A percentile compares a stretch with the other conserved stretches of the same genome.
phyloP scores from a whole-genome alignment of 2,888 invertebrate species.

The Oscheius myriophilus region DNA sequence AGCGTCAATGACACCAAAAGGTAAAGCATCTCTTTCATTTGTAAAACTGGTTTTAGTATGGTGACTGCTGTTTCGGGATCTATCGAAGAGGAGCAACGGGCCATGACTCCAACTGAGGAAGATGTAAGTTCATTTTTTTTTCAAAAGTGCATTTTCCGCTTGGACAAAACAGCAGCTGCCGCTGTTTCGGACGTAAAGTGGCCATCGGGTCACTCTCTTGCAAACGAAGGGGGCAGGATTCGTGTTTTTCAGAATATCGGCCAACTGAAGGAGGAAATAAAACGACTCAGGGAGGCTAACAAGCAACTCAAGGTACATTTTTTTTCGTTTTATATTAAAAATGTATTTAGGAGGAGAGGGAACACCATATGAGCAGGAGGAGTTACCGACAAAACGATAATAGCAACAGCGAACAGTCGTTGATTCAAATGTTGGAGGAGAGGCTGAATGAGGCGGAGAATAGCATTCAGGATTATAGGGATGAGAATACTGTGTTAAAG shows the following conservation, averaged over 20 bases:
- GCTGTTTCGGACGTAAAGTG: constrained; percentile 15
- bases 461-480: constrained; percentile 72
- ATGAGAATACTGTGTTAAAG: constrained; percentile 82
- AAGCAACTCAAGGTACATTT: constrained; percentile 51
- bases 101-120: constrained; percentile 65
- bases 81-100: constrained; percentile 60
- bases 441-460: constrained; percentile 61
- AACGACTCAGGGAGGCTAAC: constrained; percentile 58
- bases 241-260: constrained; percentile 11
- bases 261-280: constrained; percentile 78
- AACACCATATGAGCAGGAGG: background rate
- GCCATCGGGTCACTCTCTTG: background rate
- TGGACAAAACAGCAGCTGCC: constrained; percentile 18
- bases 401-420: constrained; percentile 22
- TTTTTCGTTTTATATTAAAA: background rate
- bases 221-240: background rate
- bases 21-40: background rate
- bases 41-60: constrained; percentile 47
- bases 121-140: constrained; percentile 41
- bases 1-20: constrained; percentile 54
- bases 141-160: background rate
- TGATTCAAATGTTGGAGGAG: constrained; percentile 50
- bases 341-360: constrained; percentile 3
- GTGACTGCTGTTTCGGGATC: constrained; percentile 55
- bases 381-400: constrained; percentile 5